Evolutionary conservation across 2,797 vertebrate species (phyloP).

Genomic region (Scyliorhinus canicula): DNA sequence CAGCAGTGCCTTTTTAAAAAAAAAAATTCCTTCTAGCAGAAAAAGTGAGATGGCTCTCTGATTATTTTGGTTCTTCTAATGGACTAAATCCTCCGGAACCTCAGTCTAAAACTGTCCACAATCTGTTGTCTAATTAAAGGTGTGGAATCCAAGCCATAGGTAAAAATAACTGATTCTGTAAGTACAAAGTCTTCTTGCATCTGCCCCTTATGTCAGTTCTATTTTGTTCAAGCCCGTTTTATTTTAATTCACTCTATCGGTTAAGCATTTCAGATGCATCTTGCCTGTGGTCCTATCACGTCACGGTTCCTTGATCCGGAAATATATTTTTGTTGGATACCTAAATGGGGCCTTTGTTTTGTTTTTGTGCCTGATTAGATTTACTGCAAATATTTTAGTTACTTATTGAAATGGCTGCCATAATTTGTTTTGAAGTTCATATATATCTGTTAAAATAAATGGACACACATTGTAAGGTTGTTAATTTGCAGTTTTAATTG

Average conservation of each 20-base stretch:
- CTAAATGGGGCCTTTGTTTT: not conserved
- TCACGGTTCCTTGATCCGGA: not conserved
- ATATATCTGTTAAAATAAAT: not conserved
- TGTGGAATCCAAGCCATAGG: not conserved
- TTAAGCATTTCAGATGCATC: not conserved
- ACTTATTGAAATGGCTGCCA: conserved; percentile 7
- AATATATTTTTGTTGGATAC: not conserved
- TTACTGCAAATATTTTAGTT: conserved; percentile 6
- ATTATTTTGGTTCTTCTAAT: not conserved
- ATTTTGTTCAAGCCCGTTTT: not conserved
- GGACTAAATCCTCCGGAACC: not conserved
- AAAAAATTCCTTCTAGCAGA: no score
- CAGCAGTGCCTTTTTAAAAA: not conserved
- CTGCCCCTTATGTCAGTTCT: not conserved
- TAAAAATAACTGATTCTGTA: not conserved
- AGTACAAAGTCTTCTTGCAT: not conserved
- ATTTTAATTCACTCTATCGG: not conserved
- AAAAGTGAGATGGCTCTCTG: not conserved
- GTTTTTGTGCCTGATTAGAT: conserved; percentile 4
- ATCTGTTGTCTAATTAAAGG: not conserved
- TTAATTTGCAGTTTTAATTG: not conserved
- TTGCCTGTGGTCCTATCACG: not conserved
- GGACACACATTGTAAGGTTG: not conserved
- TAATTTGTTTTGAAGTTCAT: conserved; percentile 31
- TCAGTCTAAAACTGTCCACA: not conserved